Evolutionary conservation across 1,140 invertebrate species (phyloP).

Genomic region (Drepana arcuata): DNA sequence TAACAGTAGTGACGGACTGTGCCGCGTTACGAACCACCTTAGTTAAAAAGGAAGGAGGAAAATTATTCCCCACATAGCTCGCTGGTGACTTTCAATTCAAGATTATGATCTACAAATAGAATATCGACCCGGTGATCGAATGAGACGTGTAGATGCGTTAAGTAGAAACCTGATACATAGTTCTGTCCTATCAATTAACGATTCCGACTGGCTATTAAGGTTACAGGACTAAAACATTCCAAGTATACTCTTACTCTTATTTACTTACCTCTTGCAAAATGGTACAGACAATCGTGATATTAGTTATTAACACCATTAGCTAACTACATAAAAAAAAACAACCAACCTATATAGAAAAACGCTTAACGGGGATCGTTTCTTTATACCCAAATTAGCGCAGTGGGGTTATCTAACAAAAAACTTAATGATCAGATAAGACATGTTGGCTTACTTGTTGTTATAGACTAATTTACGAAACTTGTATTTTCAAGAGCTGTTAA

Average conservation of each 20-base stretch:
- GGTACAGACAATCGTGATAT: slow-evolving; percentile 2
- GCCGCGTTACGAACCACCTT: slow-evolving; percentile 27
- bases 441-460: too few relatives aligned
- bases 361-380: too few relatives aligned
- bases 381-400: too few relatives aligned
- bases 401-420: too few relatives aligned
- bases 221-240: slow-evolving; percentile 16
- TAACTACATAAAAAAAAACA: not conserved
- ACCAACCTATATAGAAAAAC: not conserved
- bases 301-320: not conserved
- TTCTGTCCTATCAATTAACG: slow-evolving; percentile 8
- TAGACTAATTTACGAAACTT: too few relatives aligned
- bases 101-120: slow-evolving; percentile 35
- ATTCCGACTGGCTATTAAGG: slow-evolving; percentile 30
- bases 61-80: slow-evolving; percentile 30
- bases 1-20: slow-evolving; percentile 47
- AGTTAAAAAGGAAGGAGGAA: slow-evolving; percentile 39
- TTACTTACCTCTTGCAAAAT: slow-evolving; percentile 1
- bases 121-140: slow-evolving; percentile 22
- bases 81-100: slow-evolving; percentile 42
- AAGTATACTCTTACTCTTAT: slow-evolving; percentile 10
- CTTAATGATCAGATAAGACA: too few relatives aligned
- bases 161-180: slow-evolving; percentile 18
- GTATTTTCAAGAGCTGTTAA: too few relatives aligned
- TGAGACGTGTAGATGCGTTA: slow-evolving; percentile 41